Evolutionary conservation across 2,113 vertebrate genomes (phyloP).

Genomic region (Mesocricetus auratus): DNA sequence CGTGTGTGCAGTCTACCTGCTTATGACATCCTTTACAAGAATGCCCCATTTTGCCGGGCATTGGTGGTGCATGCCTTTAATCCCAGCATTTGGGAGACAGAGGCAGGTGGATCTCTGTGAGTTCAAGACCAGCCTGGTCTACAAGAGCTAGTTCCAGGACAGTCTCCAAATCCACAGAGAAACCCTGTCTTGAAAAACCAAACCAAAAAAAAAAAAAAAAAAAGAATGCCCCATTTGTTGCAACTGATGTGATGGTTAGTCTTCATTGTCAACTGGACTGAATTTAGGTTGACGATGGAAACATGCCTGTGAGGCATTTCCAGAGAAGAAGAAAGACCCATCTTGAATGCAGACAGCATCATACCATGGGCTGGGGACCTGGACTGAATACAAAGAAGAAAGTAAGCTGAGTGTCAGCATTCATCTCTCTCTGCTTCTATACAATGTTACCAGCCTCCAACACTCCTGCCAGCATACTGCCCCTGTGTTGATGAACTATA

Average conservation of each 20-base stretch:
- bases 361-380: not conserved
- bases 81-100: no score
- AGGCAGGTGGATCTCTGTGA: no score
- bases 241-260: not conserved
- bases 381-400: not conserved
- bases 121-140: no score
- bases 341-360: not conserved
- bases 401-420: not conserved
- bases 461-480: not conserved
- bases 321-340: not conserved
- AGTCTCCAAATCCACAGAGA: no score
- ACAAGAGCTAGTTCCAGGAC: no score
- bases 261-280: not conserved
- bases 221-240: not conserved
- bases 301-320: not conserved
- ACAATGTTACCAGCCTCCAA: no score
- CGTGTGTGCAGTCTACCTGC: accelerated
- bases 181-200: no score
- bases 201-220: no score
- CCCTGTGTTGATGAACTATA: not conserved
- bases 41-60: accelerated
- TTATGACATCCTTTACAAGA: no score
- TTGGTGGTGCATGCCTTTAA: no score
- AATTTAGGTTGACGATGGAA: not conserved
- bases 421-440: not conserved